phyloP scores from a whole-genome alignment of 2,888 invertebrate genomes.

The Diarsia mendica region DNA sequence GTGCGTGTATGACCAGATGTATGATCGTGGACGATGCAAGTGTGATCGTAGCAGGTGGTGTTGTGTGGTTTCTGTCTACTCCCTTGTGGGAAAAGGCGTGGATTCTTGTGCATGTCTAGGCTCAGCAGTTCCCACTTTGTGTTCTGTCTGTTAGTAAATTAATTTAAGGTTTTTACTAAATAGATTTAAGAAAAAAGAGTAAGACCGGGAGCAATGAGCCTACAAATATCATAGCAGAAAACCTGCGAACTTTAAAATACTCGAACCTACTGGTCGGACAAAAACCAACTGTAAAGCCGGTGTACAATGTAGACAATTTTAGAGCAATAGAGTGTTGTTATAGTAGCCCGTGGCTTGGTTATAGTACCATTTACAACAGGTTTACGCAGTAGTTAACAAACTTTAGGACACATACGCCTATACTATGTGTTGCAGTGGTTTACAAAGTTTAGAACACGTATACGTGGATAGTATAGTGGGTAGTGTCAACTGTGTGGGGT shows the following conservation, averaged over 20 bases:
- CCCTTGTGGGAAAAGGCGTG: too few species aligned
- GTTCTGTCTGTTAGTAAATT: background rate
- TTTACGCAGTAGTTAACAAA: constrained; percentile 41
- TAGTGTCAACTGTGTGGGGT: constrained; percentile 19
- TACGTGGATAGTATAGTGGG: constrained; percentile 5
- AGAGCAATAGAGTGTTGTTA: constrained; percentile 10
- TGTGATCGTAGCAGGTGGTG: too few species aligned
- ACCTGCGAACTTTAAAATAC: background rate
- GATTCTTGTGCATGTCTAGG: too few species aligned
- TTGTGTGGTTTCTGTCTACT: too few species aligned
- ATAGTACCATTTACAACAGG: constrained; percentile 25
- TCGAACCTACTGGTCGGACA: background rate
- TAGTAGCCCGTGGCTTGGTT: background rate
- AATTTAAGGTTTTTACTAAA: background rate
- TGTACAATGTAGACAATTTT: constrained; percentile 30
- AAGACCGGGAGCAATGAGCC: too few species aligned
- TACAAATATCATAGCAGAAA: background rate
- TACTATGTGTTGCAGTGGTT: constrained; percentile 10
- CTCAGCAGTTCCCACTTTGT: background rate
- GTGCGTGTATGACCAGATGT: too few species aligned
- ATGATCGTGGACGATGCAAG: too few species aligned
- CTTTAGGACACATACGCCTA: constrained; percentile 17
- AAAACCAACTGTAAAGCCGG: background rate
- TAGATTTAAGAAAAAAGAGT: too few species aligned
- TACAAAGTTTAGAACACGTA: constrained; percentile 17